phyloP scores from a whole-genome alignment of 1,140 invertebrate genomes.

The Centruroides sculpturatus region DNA sequence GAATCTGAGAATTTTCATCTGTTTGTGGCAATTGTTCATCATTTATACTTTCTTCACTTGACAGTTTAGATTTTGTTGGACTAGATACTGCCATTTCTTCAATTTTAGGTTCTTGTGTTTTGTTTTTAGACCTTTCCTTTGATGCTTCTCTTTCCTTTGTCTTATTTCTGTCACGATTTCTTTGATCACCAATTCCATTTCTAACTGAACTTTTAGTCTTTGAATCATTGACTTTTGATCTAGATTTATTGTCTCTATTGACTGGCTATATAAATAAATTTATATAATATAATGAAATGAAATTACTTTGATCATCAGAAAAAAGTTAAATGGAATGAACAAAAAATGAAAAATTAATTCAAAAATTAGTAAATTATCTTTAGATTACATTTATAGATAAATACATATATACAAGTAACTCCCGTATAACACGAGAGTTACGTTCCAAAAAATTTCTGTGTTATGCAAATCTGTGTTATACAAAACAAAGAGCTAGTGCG shows the following conservation, averaged over 20 bases:
- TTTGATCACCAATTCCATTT: conserved; percentile 1
- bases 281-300: no score
- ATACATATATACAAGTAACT: no score
- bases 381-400: no score
- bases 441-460: no score
- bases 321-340: no score
- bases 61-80: not conserved
- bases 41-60: not conserved
- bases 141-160: conserved; percentile 9
- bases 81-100: not conserved
- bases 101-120: conserved; percentile 3
- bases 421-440: no score
- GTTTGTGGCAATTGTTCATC: not conserved
- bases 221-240: not conserved
- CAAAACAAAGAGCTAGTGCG: no score
- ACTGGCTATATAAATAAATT: not conserved
- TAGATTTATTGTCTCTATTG: not conserved
- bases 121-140: conserved; percentile 2
- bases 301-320: no score
- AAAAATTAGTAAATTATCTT: no score
- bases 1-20: not conserved
- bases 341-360: no score
- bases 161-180: not conserved
- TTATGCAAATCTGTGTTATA: no score
- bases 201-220: conserved; percentile 2